Evolutionary conservation across 1,140 invertebrate genomes (phyloP).

Genomic region (Drosophila carrolli): DNA sequence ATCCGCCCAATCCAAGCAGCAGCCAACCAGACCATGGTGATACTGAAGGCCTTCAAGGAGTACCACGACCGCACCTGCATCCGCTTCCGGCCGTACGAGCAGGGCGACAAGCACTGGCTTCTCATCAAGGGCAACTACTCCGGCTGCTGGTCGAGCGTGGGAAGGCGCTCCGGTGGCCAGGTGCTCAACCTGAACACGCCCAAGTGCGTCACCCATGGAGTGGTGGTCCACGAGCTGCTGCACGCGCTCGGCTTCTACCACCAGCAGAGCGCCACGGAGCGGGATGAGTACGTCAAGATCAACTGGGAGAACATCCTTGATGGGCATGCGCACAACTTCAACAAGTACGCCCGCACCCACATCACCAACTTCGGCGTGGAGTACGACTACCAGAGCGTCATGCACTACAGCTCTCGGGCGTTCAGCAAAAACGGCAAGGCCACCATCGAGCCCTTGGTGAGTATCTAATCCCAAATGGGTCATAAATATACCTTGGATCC

Average conservation of each 20-base stretch:
- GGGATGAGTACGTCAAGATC: conserved; percentile 89
- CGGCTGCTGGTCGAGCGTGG: conserved; percentile 93
- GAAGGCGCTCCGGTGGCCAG: conserved; percentile 87
- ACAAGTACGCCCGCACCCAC: conserved; percentile 88
- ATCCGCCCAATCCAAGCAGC: conserved; percentile 6
- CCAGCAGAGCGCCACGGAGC: conserved; percentile 89
- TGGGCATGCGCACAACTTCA: conserved; percentile 89
- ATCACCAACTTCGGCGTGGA: conserved; percentile 87
- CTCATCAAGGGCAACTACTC: conserved; percentile 88
- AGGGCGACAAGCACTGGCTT: conserved; percentile 87
- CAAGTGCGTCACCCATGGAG: conserved; percentile 86
- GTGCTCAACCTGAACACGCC: conserved; percentile 86
- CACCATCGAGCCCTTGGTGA: conserved; percentile 87
- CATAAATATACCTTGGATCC: background rate
- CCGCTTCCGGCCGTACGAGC: conserved; percentile 89
- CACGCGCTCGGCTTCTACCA: conserved; percentile 91
- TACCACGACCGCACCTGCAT: conserved; percentile 91
- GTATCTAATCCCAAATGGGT: background rate
- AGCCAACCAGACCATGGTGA: conserved; percentile 85
- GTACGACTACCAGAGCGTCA: conserved; percentile 90
- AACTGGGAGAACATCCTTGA: conserved; percentile 88
- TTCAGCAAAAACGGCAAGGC: conserved; percentile 88
- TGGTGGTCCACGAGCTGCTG: conserved; percentile 89
- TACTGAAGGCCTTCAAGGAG: conserved; percentile 88
- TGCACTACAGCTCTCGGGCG: conserved; percentile 89